These are phyloP conservation scores for Lycophotia porphyrea DNA, from an alignment of 2,888 invertebrate species.

Conservation along the genomic window DNA sequence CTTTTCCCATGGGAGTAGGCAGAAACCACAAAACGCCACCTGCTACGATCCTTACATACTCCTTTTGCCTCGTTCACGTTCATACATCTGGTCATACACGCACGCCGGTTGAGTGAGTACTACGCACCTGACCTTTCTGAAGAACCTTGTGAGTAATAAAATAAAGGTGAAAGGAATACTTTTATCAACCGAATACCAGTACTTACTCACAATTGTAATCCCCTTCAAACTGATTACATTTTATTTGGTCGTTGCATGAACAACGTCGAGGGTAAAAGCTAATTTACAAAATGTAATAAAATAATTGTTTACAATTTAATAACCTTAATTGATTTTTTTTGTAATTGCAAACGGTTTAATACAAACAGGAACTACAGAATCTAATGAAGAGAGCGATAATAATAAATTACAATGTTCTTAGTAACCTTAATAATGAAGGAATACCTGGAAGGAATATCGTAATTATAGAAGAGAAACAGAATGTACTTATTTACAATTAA, in stretches of 20 bases:
- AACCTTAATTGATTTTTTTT: constrained; percentile 2
- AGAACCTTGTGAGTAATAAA: too few relatives aligned
- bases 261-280: neutral
- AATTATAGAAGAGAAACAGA: neutral
- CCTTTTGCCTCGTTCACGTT: too few relatives aligned
- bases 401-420: neutral
- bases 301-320: constrained; percentile 2
- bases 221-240: neutral
- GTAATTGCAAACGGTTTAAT: neutral
- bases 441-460: neutral
- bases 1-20: too few relatives aligned
- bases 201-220: neutral
- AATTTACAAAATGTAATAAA: neutral
- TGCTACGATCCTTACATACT: too few relatives aligned
- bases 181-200: neutral
- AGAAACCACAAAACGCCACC: too few relatives aligned
- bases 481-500: neutral
- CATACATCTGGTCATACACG: too few relatives aligned
- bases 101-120: too few relatives aligned
- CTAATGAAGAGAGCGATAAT: neutral
- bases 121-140: too few relatives aligned
- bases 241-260: neutral
- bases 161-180: too few relatives aligned
- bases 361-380: neutral
- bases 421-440: constrained; percentile 3